Conservation (phyloP, 2,113 vertebrate genomes). For the Heloderma charlesbogerti region DNA sequence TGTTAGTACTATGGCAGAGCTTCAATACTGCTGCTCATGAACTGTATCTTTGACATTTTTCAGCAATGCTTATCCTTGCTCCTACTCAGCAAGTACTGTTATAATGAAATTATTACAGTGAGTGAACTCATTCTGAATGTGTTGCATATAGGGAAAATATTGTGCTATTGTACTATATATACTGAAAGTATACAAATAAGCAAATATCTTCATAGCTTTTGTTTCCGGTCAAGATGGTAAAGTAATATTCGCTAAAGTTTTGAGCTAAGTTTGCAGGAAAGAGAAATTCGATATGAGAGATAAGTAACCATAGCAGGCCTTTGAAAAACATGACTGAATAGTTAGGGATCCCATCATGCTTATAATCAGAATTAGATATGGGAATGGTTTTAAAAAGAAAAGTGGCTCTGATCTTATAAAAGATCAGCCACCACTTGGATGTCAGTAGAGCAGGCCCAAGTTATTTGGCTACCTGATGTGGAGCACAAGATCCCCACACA, state of each 20-base stretch:
- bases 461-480: no score
- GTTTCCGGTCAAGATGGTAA: neutral
- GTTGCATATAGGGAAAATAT: neutral
- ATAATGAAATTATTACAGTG: neutral
- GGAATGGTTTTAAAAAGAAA: neutral
- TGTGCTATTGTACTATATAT: neutral
- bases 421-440: no score
- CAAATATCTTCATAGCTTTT: no score
- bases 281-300: neutral
- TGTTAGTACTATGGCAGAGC: neutral
- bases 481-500: no score
- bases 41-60: neutral
- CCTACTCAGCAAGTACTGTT: neutral
- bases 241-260: neutral
- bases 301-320: neutral
- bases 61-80: neutral
- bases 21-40: no score
- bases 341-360: neutral
- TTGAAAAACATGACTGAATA: neutral
- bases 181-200: no score
- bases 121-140: neutral
- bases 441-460: neutral
- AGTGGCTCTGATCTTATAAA: neutral
- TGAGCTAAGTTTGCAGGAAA: neutral
- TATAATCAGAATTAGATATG: neutral